phyloP scores from a whole-genome alignment of 2,797 vertebrate species.

The Chelmon rostratus region DNA sequence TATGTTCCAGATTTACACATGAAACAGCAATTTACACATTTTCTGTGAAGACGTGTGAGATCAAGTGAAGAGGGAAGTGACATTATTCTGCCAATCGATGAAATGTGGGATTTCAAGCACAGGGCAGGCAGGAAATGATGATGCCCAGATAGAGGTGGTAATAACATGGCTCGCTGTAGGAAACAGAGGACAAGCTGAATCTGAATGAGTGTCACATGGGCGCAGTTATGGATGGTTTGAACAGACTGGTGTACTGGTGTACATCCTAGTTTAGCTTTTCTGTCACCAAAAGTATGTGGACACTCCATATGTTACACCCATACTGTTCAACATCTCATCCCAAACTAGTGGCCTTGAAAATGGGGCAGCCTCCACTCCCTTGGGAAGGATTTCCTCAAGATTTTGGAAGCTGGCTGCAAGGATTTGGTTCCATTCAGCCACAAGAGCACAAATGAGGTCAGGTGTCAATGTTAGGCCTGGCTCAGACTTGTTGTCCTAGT shows the following conservation, averaged over 20 bases:
- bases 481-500: background rate
- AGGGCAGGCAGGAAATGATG: slow-evolving; percentile 35
- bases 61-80: background rate
- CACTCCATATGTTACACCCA: background rate
- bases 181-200: slow-evolving; percentile 58
- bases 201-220: slow-evolving; percentile 1
- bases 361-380: background rate
- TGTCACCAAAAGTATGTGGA: background rate
- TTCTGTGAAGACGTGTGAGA: background rate
- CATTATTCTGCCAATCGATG: background rate
- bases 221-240: slow-evolving; percentile 17
- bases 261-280: background rate
- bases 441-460: background rate
- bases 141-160: slow-evolving; percentile 23
- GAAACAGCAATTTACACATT: slow-evolving; percentile 22
- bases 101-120: slow-evolving; percentile 1
- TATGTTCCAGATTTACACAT: background rate
- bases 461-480: background rate
- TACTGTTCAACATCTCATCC: background rate
- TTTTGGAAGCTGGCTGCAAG: background rate
- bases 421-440: background rate
- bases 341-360: background rate
- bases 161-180: slow-evolving; percentile 23
- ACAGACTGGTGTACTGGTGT: slow-evolving; percentile 20
- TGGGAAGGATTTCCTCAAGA: background rate